Evolutionary conservation across 2,888 invertebrate genomes (phyloP).

Genomic region (Galerucella nymphaeae): DNA sequence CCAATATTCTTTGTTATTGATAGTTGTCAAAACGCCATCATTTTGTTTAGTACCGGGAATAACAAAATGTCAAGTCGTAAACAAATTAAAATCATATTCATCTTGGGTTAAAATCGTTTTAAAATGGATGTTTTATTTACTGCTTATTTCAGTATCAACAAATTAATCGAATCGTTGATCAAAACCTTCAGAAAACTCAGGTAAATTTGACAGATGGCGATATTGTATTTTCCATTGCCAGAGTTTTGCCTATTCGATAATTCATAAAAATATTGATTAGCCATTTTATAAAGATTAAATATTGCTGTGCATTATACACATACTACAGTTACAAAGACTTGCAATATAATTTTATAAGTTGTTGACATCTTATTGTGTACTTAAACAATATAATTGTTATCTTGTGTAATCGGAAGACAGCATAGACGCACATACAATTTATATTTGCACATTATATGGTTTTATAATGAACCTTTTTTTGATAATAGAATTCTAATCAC

Average conservation of each 20-base stretch:
- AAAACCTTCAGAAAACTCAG: conserved; percentile 3
- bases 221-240: conserved; percentile 37
- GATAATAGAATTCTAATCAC: neutral
- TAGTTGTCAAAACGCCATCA: conserved; percentile 67
- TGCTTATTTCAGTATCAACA: neutral
- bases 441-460: neutral
- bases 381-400: conserved; percentile 14
- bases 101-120: conserved; percentile 33
- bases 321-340: neutral
- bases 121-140: conserved; percentile 4
- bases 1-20: conserved; percentile 65
- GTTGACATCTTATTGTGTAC: neutral
- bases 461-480: neutral
- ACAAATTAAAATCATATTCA: conserved; percentile 56
- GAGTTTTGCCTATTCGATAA: conserved; percentile 35
- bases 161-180: neutral
- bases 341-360: neutral
- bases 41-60: conserved; percentile 66
- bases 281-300: conserved; percentile 8
- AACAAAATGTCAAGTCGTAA: conserved; percentile 64
- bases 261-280: conserved; percentile 38
- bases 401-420: neutral
- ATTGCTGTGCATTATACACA: neutral
- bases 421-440: neutral
- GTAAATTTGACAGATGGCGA: conserved; percentile 42